Percentiles rank a stretch among this genome's conserved stretches.
Conservation (phyloP, 2,888 invertebrate species). For the Ischnura elegans region DNA sequence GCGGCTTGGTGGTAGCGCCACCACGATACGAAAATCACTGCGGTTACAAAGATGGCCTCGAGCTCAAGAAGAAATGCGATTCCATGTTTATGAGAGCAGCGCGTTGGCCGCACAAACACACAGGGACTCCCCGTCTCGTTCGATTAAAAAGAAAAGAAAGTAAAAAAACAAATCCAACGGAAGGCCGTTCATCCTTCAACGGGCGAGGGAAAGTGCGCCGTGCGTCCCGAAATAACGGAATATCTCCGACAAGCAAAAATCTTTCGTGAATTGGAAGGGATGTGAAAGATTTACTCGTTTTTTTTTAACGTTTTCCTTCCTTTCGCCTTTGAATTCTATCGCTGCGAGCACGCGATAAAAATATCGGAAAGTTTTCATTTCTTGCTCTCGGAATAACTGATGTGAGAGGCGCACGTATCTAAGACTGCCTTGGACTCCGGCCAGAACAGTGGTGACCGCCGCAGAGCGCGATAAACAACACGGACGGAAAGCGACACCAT, state of each 20-base stretch:
- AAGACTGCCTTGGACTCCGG: background rate
- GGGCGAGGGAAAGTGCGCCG: background rate
- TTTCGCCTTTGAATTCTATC: background rate
- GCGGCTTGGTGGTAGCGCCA: background rate
- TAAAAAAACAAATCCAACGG: background rate
- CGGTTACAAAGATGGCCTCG: background rate
- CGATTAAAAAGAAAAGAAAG: background rate
- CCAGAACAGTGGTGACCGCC: background rate
- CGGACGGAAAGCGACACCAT: background rate
- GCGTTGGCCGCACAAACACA: background rate
- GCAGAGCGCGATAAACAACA: background rate
- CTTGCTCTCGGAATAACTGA: background rate
- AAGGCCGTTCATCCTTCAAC: slow-evolving; percentile 16
- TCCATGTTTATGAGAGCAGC: background rate
- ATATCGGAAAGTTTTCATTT: slow-evolving; percentile 16
- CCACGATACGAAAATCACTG: background rate
- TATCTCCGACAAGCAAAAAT: background rate
- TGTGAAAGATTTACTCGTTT: background rate
- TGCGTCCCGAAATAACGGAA: background rate
- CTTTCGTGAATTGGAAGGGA: background rate
- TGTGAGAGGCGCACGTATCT: background rate
- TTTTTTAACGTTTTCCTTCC: background rate
- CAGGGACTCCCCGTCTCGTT: background rate
- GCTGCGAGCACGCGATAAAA: background rate
- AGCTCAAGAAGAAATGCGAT: slow-evolving; percentile 8